These are phyloP conservation scores for Philantomba maxwellii DNA, from an alignment of 2,113 vertebrate genomes.

Conservation along the genomic window DNA sequence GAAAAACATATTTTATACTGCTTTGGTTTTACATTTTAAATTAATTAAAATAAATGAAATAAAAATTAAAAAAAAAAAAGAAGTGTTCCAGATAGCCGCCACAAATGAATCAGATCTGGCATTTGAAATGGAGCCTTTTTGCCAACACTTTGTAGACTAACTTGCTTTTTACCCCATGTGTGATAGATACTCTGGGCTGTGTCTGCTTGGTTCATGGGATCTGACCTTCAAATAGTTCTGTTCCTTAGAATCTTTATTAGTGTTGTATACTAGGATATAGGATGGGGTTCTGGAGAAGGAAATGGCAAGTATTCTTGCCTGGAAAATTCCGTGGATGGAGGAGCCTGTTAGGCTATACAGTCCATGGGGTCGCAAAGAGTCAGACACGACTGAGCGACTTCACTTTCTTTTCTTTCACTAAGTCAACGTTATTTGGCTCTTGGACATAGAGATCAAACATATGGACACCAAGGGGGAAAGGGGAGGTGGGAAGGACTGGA, in stretches of 20 bases:
- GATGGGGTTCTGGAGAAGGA: not conserved
- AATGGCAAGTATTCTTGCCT: not conserved
- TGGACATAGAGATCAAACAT: not conserved
- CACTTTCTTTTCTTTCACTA: not conserved
- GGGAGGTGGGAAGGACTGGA: not conserved
- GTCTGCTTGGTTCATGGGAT: not conserved
- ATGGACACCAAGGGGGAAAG: not conserved
- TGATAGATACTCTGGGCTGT: not conserved
- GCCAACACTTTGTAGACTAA: not conserved
- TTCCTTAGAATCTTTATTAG: not conserved
- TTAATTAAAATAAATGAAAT: too few relatives aligned
- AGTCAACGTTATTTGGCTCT: not conserved
- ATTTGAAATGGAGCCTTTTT: not conserved
- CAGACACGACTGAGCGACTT: fast-evolving
- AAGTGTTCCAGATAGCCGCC: not conserved
- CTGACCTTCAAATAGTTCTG: not conserved
- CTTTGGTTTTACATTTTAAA: too few relatives aligned
- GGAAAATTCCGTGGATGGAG: not conserved
- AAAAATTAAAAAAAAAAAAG: not conserved
- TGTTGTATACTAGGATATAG: not conserved
- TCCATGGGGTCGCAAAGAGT: not conserved
- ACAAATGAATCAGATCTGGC: not conserved
- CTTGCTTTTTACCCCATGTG: not conserved
- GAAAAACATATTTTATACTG: too few relatives aligned
- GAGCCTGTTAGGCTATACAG: not conserved